Conservation (phyloP, 2,113 vertebrate genomes). For the Protobothrops mucrosquamatus region DNA sequence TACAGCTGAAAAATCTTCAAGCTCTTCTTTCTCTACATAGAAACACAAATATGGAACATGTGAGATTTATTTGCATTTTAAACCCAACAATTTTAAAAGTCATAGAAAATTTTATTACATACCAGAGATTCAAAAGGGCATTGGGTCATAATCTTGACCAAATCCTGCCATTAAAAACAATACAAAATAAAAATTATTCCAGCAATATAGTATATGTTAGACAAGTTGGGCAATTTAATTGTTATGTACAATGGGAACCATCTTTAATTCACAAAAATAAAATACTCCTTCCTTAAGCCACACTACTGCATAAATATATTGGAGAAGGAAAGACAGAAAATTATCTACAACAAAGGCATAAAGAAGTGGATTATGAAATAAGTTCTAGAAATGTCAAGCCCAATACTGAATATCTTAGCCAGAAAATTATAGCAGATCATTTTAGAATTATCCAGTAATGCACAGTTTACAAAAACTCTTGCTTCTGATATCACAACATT, state of each 20-base stretch:
- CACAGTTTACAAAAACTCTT: neutral
- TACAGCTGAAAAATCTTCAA: conserved; percentile 84
- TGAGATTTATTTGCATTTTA: conserved; percentile 11
- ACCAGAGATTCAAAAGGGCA: conserved; percentile 89
- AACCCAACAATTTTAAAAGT: conserved; percentile 12
- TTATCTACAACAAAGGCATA: conserved; percentile 19
- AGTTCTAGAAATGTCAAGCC: neutral
- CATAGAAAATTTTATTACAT: conserved; percentile 56
- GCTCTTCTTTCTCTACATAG: conserved; percentile 80
- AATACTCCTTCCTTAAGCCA: conserved; percentile 1
- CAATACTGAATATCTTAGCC: conserved; percentile 6
- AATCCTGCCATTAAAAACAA: conserved; percentile 71
- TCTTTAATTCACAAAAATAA: conserved; percentile 5
- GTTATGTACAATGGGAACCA: neutral
- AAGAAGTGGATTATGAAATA: conserved; percentile 18
- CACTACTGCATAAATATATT: neutral
- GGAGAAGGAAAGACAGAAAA: neutral
- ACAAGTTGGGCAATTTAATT: neutral
- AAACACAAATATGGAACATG: conserved; percentile 40
- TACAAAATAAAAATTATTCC: conserved; percentile 24
- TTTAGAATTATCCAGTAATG: neutral
- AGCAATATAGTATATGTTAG: conserved; percentile 36
- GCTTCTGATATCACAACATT: neutral
- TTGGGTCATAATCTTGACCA: conserved; percentile 83
- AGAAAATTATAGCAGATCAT: conserved; percentile 19